Evolutionary conservation across 1,140 invertebrate genomes (phyloP).

Genomic region (Antheraea pernyi): DNA sequence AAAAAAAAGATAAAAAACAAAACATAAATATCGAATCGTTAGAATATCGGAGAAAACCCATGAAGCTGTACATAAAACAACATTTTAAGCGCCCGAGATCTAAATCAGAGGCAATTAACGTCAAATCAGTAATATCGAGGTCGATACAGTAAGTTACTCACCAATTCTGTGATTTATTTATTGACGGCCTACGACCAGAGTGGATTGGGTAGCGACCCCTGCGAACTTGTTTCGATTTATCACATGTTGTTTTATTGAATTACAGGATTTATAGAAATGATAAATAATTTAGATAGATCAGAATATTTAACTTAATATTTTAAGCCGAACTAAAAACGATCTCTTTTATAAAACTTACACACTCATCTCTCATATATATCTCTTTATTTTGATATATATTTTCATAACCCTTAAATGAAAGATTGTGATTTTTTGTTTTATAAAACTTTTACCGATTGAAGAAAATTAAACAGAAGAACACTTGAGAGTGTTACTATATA

Average conservation of each 20-base stretch:
- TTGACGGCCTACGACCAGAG: conserved; percentile 9
- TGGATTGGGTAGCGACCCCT: conserved; percentile 19
- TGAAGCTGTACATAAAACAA: background rate
- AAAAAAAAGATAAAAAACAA: background rate
- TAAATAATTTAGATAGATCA: background rate
- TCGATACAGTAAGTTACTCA: conserved; percentile 35
- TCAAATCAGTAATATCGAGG: conserved; percentile 56
- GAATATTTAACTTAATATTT: too few relatives aligned
- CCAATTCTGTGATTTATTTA: conserved; percentile 48
- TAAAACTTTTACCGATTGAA: too few relatives aligned
- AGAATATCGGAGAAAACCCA: background rate
- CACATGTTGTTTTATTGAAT: background rate
- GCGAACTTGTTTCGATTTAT: background rate
- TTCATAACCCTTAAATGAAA: too few relatives aligned
- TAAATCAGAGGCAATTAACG: conserved; percentile 59
- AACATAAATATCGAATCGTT: background rate
- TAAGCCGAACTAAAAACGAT: too few relatives aligned
- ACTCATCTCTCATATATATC: too few relatives aligned
- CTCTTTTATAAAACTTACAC: too few relatives aligned
- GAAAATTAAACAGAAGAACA: too few relatives aligned
- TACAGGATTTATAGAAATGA: background rate
- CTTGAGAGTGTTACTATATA: too few relatives aligned
- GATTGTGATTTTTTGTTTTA: too few relatives aligned
- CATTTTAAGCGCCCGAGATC: conserved; percentile 46
- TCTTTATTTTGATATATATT: too few relatives aligned